Evolutionary conservation across 2,888 invertebrate species (phyloP), one percentile per base, ranked within the genome.

Genomic region (Caenorhabditis sulstoni): DNA sequence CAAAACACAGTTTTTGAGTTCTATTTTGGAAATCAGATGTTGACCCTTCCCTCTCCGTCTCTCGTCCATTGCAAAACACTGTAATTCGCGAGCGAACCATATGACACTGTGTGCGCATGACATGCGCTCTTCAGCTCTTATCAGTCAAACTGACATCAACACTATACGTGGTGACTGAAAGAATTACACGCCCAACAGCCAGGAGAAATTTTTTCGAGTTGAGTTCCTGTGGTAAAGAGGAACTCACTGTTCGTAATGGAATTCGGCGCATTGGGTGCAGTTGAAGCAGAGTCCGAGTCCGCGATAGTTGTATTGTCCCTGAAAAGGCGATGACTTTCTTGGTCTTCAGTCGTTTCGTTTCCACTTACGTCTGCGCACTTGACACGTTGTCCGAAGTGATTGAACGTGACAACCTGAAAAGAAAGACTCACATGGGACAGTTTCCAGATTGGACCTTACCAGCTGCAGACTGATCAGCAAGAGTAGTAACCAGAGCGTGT

Each of bases 241-340:
- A 39, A 62, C 82, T 80, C 14, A 81, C 82, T 64, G 41, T 18
- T 67, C 82, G 50, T 83, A 87, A 57, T 81, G 71, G 66, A 79
- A 81, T 1, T 81, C 67, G 0, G 78, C 83, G 47, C 87, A 84
- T 41, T 53, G 50, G 2, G 65, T 73, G 64, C 83, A 84, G n/a
- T 49, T 20, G 52, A 79, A 65, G 65, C 85, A 85, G 9, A 68
- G 20, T 8, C 64, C 70, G 22, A 66, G 45, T 18, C 58, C 23
- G 9, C 44, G 39, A 64, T 66, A 59, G 73, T 79, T 52, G 66
- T 73, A 79, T 45, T 70, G 49, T 11, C 67, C 80, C 82, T 82
- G 37, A 49, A 81, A 67, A 65, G 8, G 18, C 11, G 41, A n/a
- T 29, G 3, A 52, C 23, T 11, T 5, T 23, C n/a, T 29, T 20